Evolutionary conservation across 2,113 vertebrate species (phyloP).

Genomic region (Machaerirhynchus nigripectus): DNA sequence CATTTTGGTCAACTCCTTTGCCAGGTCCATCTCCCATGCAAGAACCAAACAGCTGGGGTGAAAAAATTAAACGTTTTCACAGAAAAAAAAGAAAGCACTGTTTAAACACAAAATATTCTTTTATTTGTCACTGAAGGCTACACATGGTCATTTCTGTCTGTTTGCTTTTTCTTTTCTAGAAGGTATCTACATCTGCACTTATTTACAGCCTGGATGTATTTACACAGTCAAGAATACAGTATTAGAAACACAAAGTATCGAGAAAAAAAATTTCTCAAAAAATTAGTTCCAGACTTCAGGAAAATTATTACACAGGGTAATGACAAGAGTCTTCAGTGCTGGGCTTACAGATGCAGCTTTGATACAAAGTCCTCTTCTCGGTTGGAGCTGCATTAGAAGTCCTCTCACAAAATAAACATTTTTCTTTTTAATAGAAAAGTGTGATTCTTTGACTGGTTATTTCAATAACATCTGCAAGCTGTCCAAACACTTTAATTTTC

Average conservation of each 20-base stretch:
- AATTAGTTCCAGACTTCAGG: slow-evolving; percentile 80
- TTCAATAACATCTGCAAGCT: background rate
- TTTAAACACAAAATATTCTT: slow-evolving; percentile 99
- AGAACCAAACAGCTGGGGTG: background rate
- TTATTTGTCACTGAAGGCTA: slow-evolving; percentile 97
- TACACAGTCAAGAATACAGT: slow-evolving; percentile 93
- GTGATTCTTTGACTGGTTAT: slow-evolving; percentile 42
- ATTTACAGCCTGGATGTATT: slow-evolving; percentile 96
- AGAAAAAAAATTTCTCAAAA: slow-evolving; percentile 81
- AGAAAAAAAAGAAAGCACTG: background rate
- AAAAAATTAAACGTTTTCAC: background rate
- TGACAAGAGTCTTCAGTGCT: slow-evolving; percentile 75
- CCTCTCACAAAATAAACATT: slow-evolving; percentile 52
- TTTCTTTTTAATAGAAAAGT: slow-evolving; percentile 41
- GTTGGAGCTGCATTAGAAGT: slow-evolving; percentile 59
- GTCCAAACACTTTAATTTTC: background rate
- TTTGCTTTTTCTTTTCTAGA: slow-evolving; percentile 81
- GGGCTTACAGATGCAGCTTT: slow-evolving; percentile 66
- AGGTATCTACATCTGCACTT: slow-evolving; percentile 98
- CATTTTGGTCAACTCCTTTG: background rate
- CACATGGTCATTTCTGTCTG: slow-evolving; percentile 88
- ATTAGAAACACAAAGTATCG: slow-evolving; percentile 81
- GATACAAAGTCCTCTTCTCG: slow-evolving; percentile 40
- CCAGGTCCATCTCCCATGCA: background rate
- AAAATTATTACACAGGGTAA: slow-evolving; percentile 78